Evolutionary conservation across 2,797 vertebrate genomes (phyloP).

Genomic region (Ctenopoma multispine): DNA sequence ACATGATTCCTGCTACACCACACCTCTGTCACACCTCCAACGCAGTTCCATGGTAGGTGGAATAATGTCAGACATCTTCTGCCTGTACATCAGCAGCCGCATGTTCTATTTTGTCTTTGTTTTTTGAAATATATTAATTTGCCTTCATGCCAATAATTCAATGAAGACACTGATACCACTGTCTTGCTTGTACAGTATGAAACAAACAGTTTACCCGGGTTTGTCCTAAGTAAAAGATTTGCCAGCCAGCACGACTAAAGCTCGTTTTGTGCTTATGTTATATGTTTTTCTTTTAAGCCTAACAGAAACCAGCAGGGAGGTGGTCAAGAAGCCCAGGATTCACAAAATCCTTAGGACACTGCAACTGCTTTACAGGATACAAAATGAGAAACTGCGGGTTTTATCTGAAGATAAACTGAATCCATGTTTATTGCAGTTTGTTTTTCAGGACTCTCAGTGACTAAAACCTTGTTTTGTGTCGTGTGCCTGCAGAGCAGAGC

Average conservation of each 20-base stretch:
- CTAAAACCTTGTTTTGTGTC: not conserved
- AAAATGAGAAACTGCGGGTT: not conserved
- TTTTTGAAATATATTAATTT: too few species aligned
- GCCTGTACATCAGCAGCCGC: not conserved
- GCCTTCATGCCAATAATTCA: too few species aligned
- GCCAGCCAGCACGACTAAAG: not conserved
- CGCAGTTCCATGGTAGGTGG: not conserved
- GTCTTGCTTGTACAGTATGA: too few species aligned
- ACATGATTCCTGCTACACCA: not conserved
- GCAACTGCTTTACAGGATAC: not conserved
- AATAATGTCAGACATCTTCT: too few species aligned
- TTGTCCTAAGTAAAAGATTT: too few species aligned
- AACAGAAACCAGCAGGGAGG: too few species aligned
- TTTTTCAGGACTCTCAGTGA: not conserved
- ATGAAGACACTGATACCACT: too few species aligned
- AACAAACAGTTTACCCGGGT: too few species aligned
- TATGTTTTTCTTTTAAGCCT: too few species aligned
- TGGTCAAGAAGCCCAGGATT: too few species aligned
- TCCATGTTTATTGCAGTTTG: not conserved
- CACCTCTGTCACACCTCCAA: not conserved
- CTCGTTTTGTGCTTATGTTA: not conserved
- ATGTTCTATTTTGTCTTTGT: not conserved
- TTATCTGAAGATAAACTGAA: not conserved
- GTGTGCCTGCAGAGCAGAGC: slow-evolving; percentile 29
- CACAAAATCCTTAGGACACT: not conserved